Evolutionary conservation across 2,113 vertebrate species (phyloP), one percentile per base, ranked within the genome.

Genomic region (Tringa solitaria): DNA sequence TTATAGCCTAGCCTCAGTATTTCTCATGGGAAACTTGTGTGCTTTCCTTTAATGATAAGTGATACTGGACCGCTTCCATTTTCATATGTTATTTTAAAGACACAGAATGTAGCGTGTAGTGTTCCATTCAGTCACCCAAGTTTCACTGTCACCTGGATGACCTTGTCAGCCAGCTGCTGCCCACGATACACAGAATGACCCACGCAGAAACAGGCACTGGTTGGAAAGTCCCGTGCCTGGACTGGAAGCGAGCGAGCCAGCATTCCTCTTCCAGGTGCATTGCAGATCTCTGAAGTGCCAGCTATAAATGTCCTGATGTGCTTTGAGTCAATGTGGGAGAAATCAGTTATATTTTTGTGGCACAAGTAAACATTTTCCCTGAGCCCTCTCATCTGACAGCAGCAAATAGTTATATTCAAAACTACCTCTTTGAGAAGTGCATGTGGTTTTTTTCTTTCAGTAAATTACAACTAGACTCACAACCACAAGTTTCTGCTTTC

Each of bases 71-170:
- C 4, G 18, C 12, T 94, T 82, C n/a, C 12, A 32, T 93, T 70
- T 53, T 89, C 15, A 21, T 8, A 4, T 39, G 14, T 59, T 41
- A 37, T 48, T 90, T 79, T 72, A 46, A 91, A 75, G 43, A 28
- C n/a, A 13, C 22, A 23, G n/a, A 63, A 54, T 20, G 22, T 35
- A 45, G 39, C 12, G 7, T 72, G 30, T 22, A 61, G 33, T 33
- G 20, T 70, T 77, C 10, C 4, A 1, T 85, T 87, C 45, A 51
- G 19, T 73, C 35, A 26, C 27, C 5, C 0, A 0, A 3, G 12
- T 51, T 79, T 93, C 22, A 7, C 24, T 88, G 26, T 85, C 39
- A 43, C 27, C 45, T 80, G 35, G 33, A 30, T 88, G 45, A 28
- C n/a, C 39, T 61, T 80, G 35, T 61, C 50, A 65, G 19, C 33